Evolutionary conservation across 2,797 vertebrate genomes (phyloP), one percentile per base, ranked within the genome.

Genomic region (Cacajao melanocephalus): DNA sequence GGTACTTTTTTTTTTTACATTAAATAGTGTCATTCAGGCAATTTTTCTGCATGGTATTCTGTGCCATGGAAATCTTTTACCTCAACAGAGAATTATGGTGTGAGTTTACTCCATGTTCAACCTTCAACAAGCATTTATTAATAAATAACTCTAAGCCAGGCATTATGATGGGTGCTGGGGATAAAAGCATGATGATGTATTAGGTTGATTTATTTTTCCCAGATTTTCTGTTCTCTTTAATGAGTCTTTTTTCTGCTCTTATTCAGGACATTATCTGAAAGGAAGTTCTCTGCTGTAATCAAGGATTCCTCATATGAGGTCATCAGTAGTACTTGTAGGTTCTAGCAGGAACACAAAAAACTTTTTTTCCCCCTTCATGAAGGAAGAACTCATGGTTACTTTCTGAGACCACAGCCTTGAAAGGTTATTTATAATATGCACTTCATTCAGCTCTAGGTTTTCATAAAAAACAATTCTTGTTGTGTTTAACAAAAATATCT

Each of bases 341-440:
- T 90, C 41, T 76, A 44, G 61, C 3, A 55, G 10, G 61, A 8
- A 80, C 6, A 14, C 48, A 13, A 33, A 88, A 76, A 52, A 14
- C 11, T 2, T 39, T 64, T 41, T 52, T 30, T 0, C 7, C 6
- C 33, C 0, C 15, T 67, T 67, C 64, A 67, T 67, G 64, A 8
- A 26, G 7, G 28, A 52, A 30, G 22, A 87, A 3, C 5, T 90
- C 28, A 19, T 17, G 15, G 24, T 72, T 57, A 26, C 41, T 91
- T 91, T 86, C 90, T 83, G 30, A 94, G 64, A 94, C 17, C 24
- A 85, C 33, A 78, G 3, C n/a, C 30, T 89, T 95, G 70, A n/a
- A 75, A 80, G 4, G 0, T 92, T 41, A 50, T 84, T 72, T 61
- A 33, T 58, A 84, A 52, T 41, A 36, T 50, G 15, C 15, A 72